A percentile compares a stretch with the other conserved stretches of the same genome.
Evolutionary conservation across 2,797 vertebrate species (phyloP).

Genomic region (Poeciliopsis turneri): DNA sequence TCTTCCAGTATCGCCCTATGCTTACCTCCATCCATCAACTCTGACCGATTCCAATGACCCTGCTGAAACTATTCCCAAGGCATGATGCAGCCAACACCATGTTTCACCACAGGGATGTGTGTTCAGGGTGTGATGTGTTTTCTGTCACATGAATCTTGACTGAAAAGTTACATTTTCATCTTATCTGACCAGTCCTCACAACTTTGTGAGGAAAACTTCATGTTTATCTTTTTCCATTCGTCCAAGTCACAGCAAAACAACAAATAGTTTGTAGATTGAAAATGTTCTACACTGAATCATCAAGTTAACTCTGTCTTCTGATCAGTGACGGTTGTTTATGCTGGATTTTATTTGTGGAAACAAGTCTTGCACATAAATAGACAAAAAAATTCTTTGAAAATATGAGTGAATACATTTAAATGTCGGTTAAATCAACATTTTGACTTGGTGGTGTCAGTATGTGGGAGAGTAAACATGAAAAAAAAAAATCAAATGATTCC

Average conservation of each 20-base stretch:
- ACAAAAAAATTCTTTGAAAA: not conserved
- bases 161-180: not conserved
- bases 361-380: not conserved
- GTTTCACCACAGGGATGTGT: not conserved
- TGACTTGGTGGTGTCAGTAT: slow-evolving; percentile 24
- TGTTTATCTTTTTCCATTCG: not conserved
- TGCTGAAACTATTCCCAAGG: not conserved
- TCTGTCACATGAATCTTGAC: not conserved
- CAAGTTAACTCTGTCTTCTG: not conserved
- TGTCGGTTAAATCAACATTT: slow-evolving; percentile 23
- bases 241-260: not conserved
- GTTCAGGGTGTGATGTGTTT: not conserved
- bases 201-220: not conserved
- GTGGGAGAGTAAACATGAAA: slow-evolving; percentile 7
- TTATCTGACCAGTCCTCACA: not conserved
- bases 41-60: not conserved
- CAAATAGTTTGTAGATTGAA: not conserved
- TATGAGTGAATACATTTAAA: slow-evolving; percentile 30
- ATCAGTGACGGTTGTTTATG: not conserved
- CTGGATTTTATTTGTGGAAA: not conserved
- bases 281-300: not conserved
- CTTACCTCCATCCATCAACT: not conserved
- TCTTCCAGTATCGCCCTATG: not conserved
- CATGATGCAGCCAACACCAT: not conserved
- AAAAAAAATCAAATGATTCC: slow-evolving; percentile 29